phyloP scores from a whole-genome alignment of 2,888 invertebrate genomes.

The Ophion obscuratus region DNA sequence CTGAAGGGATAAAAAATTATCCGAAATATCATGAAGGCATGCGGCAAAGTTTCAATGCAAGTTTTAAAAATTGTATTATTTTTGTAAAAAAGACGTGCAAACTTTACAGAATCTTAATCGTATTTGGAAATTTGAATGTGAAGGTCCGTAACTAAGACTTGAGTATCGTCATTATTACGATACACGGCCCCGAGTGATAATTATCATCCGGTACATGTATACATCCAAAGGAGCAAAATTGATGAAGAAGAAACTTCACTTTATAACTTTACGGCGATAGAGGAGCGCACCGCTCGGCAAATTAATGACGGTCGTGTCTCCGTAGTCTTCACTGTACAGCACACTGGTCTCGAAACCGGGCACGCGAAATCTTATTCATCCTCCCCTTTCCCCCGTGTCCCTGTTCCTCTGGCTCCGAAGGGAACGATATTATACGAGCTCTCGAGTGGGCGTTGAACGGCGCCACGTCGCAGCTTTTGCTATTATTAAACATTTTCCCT shows the following conservation, averaged over 20 bases:
- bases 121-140: too few relatives aligned
- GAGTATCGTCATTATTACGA: slow-evolving; percentile 16
- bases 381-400: background rate
- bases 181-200: slow-evolving; percentile 32
- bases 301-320: slow-evolving; percentile 56
- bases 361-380: slow-evolving; percentile 66
- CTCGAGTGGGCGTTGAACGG: slow-evolving; percentile 60
- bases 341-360: slow-evolving; percentile 43
- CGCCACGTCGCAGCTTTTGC: slow-evolving; percentile 59
- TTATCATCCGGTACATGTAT: slow-evolving; percentile 46
- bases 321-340: slow-evolving; percentile 43
- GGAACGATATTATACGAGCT: slow-evolving; percentile 63
- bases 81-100: too few relatives aligned
- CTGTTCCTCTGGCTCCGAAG: background rate
- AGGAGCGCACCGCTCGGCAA: slow-evolving; percentile 39
- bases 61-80: too few relatives aligned
- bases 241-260: slow-evolving; percentile 62
- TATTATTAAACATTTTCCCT: slow-evolving; percentile 69
- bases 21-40: too few relatives aligned
- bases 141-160: background rate
- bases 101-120: too few relatives aligned
- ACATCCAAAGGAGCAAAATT: slow-evolving; percentile 41
- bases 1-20: too few relatives aligned
- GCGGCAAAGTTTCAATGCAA: too few relatives aligned
- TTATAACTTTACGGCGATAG: slow-evolving; percentile 47